Conservation (phyloP, 2,888 invertebrate genomes). For the Tetranychus piercei region DNA sequence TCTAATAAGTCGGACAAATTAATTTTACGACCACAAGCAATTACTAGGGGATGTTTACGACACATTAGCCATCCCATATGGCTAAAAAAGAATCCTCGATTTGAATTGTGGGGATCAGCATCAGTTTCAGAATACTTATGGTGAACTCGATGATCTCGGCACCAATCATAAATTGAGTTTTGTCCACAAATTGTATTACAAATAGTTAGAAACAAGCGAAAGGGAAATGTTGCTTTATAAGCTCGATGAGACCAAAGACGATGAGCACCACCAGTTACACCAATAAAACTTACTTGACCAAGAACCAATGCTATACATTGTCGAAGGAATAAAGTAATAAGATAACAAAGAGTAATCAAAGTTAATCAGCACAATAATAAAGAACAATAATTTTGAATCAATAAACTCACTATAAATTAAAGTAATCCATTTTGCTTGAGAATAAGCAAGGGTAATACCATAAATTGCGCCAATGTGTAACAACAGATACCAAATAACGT, state of each 20-base stretch:
- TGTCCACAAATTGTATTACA: slow-evolving; percentile 35
- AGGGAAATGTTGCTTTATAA: slow-evolving; percentile 36
- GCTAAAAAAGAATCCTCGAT: slow-evolving; percentile 26
- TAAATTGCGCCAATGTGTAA: slow-evolving; percentile 1
- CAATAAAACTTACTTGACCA: background rate
- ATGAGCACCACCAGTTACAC: slow-evolving; percentile 3
- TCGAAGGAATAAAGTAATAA: background rate
- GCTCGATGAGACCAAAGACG: slow-evolving; percentile 25
- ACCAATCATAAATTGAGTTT: slow-evolving; percentile 26
- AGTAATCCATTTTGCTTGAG: background rate
- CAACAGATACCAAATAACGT: slow-evolving; percentile 4
- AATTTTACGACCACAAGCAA: slow-evolving; percentile 20
- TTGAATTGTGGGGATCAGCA: slow-evolving; percentile 24
- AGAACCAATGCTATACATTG: background rate
- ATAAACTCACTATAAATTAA: background rate
- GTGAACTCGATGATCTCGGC: slow-evolving; percentile 22
- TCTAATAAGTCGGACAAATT: slow-evolving; percentile 20
- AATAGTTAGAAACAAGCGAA: slow-evolving; percentile 34
- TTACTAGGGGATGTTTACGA: slow-evolving; percentile 24
- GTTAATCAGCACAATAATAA: background rate
- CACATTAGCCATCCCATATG: slow-evolving; percentile 25
- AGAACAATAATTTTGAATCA: background rate
- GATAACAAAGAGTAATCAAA: background rate
- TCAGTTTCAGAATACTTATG: slow-evolving; percentile 7
- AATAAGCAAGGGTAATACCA: background rate